Conservation (phyloP, 1,140 invertebrate genomes). For the Pachypsylla venusta region DNA sequence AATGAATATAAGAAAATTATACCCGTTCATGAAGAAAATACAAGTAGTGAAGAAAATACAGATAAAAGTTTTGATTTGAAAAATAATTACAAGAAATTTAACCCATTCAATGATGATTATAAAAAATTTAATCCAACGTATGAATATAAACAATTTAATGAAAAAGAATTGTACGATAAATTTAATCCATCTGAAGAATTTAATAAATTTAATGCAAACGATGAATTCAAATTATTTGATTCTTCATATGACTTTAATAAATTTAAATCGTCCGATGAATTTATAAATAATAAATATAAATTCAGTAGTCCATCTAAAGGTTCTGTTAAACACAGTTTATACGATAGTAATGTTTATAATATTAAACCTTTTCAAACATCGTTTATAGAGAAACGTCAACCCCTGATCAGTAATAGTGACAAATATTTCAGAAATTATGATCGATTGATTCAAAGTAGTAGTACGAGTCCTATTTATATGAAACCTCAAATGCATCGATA, state of each 20-base stretch:
- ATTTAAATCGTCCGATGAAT: background rate
- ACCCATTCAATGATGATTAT: background rate
- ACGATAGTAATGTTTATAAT: background rate
- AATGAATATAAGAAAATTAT: background rate
- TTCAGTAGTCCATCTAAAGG: background rate
- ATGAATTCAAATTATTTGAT: slow-evolving; percentile 1
- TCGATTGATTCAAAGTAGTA: background rate
- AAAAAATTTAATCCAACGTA: background rate
- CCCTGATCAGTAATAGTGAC: background rate
- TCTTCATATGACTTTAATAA: background rate
- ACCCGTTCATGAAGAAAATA: background rate
- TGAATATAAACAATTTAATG: background rate
- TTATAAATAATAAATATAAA: background rate
- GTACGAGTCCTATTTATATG: background rate
- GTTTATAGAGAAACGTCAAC: background rate
- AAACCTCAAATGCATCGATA: background rate
- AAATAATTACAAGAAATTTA: background rate
- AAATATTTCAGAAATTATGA: slow-evolving; percentile 3
- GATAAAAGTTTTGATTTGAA: background rate
- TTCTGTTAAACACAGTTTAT: background rate
- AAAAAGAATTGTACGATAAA: background rate
- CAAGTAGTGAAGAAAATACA: background rate
- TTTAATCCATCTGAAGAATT: background rate
- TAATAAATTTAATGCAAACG: background rate
- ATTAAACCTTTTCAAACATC: background rate